phyloP scores from a whole-genome alignment of 2,888 invertebrate genomes.

The Agrenia bidenticulata region DNA sequence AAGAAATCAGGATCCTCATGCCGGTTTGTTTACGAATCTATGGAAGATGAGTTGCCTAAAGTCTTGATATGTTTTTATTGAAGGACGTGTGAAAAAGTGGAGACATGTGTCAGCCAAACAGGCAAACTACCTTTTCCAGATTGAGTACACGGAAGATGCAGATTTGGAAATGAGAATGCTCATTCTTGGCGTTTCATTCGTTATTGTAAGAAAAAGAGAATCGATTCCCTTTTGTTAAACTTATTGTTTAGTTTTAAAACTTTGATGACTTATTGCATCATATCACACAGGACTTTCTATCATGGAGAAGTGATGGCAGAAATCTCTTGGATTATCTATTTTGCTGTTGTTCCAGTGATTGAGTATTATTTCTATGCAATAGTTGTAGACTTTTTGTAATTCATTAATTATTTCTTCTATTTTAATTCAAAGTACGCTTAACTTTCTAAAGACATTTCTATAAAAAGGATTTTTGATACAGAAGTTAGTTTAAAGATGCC shows the following conservation, averaged over 20 bases:
- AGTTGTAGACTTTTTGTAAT: too few relatives aligned
- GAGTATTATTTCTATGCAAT: background rate
- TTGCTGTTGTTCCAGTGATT: background rate
- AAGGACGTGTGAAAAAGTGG: background rate
- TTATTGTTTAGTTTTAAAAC: background rate
- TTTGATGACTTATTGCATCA: background rate
- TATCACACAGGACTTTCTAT: background rate
- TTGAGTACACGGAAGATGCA: background rate
- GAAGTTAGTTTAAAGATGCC: too few relatives aligned
- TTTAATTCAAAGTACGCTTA: too few relatives aligned
- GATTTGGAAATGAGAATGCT: slow-evolving; percentile 7
- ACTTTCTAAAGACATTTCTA: too few relatives aligned
- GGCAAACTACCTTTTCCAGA: background rate
- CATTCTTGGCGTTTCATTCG: background rate
- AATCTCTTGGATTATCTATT: background rate
- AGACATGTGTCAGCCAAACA: background rate
- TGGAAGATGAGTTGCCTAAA: too few relatives aligned
- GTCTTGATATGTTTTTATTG: too few relatives aligned
- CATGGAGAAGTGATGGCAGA: background rate
- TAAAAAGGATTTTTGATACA: too few relatives aligned
- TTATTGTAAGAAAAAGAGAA: background rate
- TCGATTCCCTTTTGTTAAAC: background rate
- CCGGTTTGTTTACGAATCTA: too few relatives aligned
- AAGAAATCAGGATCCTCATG: too few relatives aligned
- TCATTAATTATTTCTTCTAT: too few relatives aligned